phyloP scores from a whole-genome alignment of 1,140 invertebrate genomes.

The Nasonia giraulti region DNA sequence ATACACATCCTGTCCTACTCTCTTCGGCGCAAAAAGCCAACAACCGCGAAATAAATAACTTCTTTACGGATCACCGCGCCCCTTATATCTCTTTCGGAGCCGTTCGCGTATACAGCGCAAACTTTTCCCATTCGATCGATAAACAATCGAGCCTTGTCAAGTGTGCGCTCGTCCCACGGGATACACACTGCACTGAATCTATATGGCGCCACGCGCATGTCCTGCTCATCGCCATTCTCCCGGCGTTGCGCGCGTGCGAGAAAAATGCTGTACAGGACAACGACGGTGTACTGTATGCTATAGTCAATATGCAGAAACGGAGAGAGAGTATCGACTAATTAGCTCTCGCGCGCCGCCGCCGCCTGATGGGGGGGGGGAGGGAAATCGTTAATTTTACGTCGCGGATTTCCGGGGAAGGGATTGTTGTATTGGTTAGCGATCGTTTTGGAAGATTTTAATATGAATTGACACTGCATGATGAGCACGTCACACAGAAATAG shows the following conservation, averaged over 20 bases:
- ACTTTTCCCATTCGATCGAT: conserved; percentile 16
- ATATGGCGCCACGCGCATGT: too few species aligned
- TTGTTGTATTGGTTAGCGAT: too few species aligned
- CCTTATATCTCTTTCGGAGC: not conserved
- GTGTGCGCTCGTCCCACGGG: too few species aligned
- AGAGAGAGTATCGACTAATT: not conserved
- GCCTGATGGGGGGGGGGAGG: too few species aligned
- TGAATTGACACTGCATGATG: too few species aligned
- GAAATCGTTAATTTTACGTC: too few species aligned
- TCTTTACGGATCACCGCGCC: not conserved
- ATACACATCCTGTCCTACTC: not conserved
- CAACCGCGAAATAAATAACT: not conserved
- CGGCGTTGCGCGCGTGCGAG: not conserved
- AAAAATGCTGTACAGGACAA: not conserved
- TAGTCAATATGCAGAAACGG: not conserved
- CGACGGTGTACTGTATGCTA: too few species aligned
- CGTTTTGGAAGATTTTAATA: too few species aligned
- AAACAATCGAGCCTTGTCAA: conserved; percentile 8
- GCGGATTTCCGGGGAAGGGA: too few species aligned
- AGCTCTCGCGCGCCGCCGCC: not conserved
- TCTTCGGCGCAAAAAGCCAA: not conserved
- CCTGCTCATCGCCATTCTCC: not conserved
- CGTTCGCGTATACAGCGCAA: not conserved
- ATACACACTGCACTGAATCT: not conserved
- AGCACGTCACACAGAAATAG: too few species aligned